Evolutionary conservation across 2,888 invertebrate genomes (phyloP), one percentile per base, ranked within the genome.

Genomic region (Scrobipalpa costella): DNA sequence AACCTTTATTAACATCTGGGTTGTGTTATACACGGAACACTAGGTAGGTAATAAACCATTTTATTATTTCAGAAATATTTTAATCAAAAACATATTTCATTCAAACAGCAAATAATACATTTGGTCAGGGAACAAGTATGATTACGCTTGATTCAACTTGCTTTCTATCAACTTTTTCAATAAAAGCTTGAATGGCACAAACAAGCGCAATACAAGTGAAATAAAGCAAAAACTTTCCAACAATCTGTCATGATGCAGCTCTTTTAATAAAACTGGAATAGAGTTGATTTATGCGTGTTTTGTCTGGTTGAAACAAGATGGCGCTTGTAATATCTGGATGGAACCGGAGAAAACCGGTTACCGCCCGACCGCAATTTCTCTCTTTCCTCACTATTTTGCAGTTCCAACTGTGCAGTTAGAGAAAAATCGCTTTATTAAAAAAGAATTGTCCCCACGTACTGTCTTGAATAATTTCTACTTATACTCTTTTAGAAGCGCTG

Each of bases 251-350:
- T 61, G 68, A 68, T 73, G 74, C 73, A 76, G 74, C 77, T 73
- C 69, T 80, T 84, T 84, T 83, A 85, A 81, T 84, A 84, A 82
- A 84, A 84, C 78, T 74, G 79, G 77, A 78, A 76, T 72, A 68
- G 74, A 73, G 72, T 80, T 84, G 86, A 85, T 84, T 85, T 84
- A 85, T 84, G 78, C 78, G 77, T 83, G 77, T 84, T 84, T 82
- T 81, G 82, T 84, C 81, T 80, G 78, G 79, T 74, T 71, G 74
- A 77, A 78, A 81, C 85, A 84, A 83, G 84, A 84, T 83, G 83
- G 83, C 80, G 77, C 67, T 73, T 71, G 80, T 81, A 84, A 85
- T 86, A 85, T 85, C 82, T 83, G 55, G 55, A 80, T 80, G 73
- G 69, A 81, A 76, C 80, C 73, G 27, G 55, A 15, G 55, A 34